Base-by-base conservation (phyloP, 2,797 vertebrate species). In the Acrossocheilus fasciatus region DNA sequence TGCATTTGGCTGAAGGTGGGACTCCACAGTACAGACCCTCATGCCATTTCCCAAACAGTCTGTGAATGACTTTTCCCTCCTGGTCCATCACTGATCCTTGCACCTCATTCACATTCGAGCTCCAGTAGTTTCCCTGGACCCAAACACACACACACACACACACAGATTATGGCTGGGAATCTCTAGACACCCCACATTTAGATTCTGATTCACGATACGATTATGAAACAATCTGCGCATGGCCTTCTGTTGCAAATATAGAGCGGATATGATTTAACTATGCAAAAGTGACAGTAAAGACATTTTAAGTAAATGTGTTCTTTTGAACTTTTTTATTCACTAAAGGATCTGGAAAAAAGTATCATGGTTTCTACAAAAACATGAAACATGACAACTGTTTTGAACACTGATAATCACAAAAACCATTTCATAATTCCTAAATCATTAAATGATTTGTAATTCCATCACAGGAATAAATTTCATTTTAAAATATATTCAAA, bases 1-100 rank as follows among this genome's bases (percentile, higher is more conserved):
- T 92, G 88, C 98, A 99, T 94, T 98, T 99, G 82, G 98, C 98
- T 23, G 98, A 99, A 15, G 98, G 98, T 20, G 97, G 97, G 90
- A 99, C 95, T 0, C 98, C 98, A 52, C 98, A 99, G 87, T 96
- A 99, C 86, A 99, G 95, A 15, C 98, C 98, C 92, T 99, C 98
- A 0, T 99, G 98, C 98, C 98, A 99, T 91, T 99, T 99, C 54
- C 98, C 98, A 93, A 99, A 99, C 6, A 99, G 97, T 79, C 97
- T 96, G 92, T 98, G 98, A 57, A 98, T 96, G 80, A 97, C 96
- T 91, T 99, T 99, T 64, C 98, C 98, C 89, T 99, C 98, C 89
- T 99, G 98, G 87, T 99, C 98, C 94, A 99, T 99, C 89, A 99
- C 96, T 82, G 98, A 96, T 3, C 98, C 98, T 90, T 99, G 98